These are phyloP conservation scores for Tringa solitaria DNA, from an alignment of 2,113 vertebrate genomes.

Conservation along the genomic window DNA sequence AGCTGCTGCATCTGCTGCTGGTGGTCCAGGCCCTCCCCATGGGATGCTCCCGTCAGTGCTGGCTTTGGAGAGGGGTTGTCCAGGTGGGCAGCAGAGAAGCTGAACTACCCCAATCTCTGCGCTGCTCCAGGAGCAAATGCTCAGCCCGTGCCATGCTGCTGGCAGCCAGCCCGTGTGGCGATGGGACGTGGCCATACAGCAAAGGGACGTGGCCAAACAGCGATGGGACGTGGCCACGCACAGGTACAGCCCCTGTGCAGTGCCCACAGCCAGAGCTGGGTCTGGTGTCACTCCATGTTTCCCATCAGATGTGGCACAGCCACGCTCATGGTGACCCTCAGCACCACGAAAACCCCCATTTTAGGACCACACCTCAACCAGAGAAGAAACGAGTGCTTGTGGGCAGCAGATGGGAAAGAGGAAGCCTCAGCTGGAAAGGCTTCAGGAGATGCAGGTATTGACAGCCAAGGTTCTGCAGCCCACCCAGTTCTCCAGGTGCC, in stretches of 20 bases:
- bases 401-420: neutral
- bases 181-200: too few species aligned
- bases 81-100: neutral
- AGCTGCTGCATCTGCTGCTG: neutral
- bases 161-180: rapidly evolving
- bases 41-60: neutral
- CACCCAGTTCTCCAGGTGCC: rapidly evolving
- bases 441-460: neutral
- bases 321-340: neutral
- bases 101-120: neutral
- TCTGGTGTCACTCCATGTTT: neutral
- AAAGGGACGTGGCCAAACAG: neutral
- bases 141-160: neutral
- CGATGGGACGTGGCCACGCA: rapidly evolving
- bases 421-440: neutral
- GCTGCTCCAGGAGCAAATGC: neutral
- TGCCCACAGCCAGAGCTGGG: neutral
- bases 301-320: too few species aligned
- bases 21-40: neutral
- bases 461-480: neutral
- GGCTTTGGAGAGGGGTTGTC: neutral
- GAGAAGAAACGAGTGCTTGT: rapidly evolving
- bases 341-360: neutral
- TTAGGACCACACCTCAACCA: neutral
- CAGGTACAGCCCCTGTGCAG: neutral